A percentile compares a stretch with the other conserved stretches of the same genome.
phyloP scores from a whole-genome alignment of 2,113 vertebrate species.

The Otus sunia region DNA sequence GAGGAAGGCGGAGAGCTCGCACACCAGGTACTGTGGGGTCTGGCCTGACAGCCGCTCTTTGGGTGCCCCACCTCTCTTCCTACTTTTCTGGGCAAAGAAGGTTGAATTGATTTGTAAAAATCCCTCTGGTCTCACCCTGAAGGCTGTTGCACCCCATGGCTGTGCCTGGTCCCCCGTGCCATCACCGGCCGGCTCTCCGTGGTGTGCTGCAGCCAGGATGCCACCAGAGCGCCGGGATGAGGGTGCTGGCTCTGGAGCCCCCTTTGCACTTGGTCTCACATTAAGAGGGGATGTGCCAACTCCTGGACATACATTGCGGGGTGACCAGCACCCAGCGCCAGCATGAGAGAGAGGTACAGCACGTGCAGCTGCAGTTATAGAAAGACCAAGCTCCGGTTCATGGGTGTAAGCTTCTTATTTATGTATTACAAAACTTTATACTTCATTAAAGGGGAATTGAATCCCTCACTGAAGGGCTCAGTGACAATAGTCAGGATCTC shows the following conservation, averaged over 20 bases:
- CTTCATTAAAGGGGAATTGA: too few species aligned
- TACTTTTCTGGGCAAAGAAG: background rate
- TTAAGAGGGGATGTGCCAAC: background rate
- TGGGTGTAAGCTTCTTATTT: background rate
- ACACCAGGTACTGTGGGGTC: too few species aligned
- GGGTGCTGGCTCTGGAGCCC: background rate
- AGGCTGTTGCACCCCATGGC: too few species aligned
- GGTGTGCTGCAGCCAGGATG: background rate
- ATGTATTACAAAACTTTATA: background rate
- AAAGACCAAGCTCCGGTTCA: too few species aligned
- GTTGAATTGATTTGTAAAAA: background rate
- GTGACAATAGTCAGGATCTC: background rate
- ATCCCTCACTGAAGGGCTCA: background rate
- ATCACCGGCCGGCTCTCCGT: rapidly evolving
- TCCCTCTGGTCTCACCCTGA: too few species aligned
- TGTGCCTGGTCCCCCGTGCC: too few species aligned
- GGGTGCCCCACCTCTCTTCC: too few species aligned
- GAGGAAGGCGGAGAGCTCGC: background rate
- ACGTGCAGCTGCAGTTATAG: background rate
- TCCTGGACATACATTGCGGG: background rate
- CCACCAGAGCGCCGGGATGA: background rate
- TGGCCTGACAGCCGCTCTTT: too few species aligned
- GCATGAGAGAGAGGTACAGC: too few species aligned
- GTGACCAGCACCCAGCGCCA: background rate
- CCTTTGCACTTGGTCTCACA: background rate